Conservation (phyloP, 2,888 invertebrate species). For the Creontiades dilutus region DNA sequence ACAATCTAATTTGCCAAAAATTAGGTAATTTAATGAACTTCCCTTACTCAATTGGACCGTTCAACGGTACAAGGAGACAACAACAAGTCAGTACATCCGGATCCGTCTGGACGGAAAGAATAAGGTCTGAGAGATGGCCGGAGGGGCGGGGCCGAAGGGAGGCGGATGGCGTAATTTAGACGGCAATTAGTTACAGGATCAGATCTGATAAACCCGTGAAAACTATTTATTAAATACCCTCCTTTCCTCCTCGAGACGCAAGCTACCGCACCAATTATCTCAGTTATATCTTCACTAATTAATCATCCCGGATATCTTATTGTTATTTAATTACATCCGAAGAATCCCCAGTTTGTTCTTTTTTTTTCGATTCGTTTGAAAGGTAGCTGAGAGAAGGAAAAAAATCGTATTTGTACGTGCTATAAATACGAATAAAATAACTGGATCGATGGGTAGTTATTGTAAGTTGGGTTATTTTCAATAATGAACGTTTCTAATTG, state of each 20-base stretch:
- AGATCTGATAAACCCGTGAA: slow-evolving; percentile 59
- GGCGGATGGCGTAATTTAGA: slow-evolving; percentile 56
- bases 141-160: slow-evolving; percentile 33
- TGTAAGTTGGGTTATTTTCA: neutral
- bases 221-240: slow-evolving; percentile 61
- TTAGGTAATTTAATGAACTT: neutral
- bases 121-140: neutral
- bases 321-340: slow-evolving; percentile 67
- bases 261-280: slow-evolving; percentile 66
- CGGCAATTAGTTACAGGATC: slow-evolving; percentile 50
- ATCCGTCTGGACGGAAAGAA: neutral
- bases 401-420: neutral
- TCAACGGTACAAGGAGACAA: neutral
- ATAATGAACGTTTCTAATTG: too few relatives aligned
- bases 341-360: slow-evolving; percentile 4
- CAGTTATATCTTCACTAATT: slow-evolving; percentile 66
- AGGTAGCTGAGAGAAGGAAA: neutral
- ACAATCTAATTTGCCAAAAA: neutral
- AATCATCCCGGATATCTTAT: slow-evolving; percentile 58
- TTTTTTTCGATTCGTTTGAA: neutral
- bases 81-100: slow-evolving; percentile 9
- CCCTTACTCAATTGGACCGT: neutral
- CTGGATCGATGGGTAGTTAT: neutral
- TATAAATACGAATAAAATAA: neutral
- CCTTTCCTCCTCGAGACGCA: neutral